phyloP scores from a whole-genome alignment of 2,797 vertebrate genomes.

The Lagorchestes hirsutus region DNA sequence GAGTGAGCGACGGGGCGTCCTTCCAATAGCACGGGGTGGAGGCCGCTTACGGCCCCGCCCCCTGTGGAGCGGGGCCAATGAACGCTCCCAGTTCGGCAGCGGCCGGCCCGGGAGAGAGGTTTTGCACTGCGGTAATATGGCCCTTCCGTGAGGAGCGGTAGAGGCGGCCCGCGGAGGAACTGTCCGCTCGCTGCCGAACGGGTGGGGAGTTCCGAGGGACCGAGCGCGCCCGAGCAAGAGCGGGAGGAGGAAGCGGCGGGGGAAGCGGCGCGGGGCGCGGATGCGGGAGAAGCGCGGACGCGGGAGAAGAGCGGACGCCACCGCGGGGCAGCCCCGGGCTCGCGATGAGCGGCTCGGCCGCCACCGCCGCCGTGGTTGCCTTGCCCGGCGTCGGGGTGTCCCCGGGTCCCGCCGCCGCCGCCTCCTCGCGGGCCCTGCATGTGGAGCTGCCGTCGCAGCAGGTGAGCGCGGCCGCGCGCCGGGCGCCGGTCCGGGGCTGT shows the following conservation, averaged over 20 bases:
- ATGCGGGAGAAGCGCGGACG: slow-evolving; percentile 52
- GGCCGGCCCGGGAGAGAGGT: slow-evolving; percentile 54
- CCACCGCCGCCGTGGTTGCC: slow-evolving; percentile 83
- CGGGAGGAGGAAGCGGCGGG: slow-evolving; percentile 6
- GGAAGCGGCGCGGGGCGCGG: slow-evolving; percentile 39
- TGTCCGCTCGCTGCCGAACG: neutral
- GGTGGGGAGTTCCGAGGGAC: neutral
- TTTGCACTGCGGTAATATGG: slow-evolving; percentile 81
- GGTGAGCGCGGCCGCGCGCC: slow-evolving; percentile 84
- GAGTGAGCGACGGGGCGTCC: slow-evolving; percentile 49
- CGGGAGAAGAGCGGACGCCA: slow-evolving; percentile 25
- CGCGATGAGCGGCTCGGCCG: slow-evolving; percentile 85
- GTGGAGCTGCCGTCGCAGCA: slow-evolving; percentile 97
- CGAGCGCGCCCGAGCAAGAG: slow-evolving; percentile 26
- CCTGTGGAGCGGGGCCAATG: slow-evolving; percentile 57
- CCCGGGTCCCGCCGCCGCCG: slow-evolving; percentile 85
- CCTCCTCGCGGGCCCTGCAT: slow-evolving; percentile 91
- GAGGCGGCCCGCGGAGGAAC: slow-evolving; percentile 7
- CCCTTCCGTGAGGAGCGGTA: slow-evolving; percentile 73
- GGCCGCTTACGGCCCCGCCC: slow-evolving; percentile 50
- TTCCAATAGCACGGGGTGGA: slow-evolving; percentile 47
- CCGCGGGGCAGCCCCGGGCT: slow-evolving; percentile 68
- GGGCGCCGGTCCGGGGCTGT: neutral
- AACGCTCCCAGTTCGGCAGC: slow-evolving; percentile 30
- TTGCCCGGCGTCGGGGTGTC: slow-evolving; percentile 68